Conservation (phyloP, 2,888 invertebrate species). For the Pterostichus madidus region DNA sequence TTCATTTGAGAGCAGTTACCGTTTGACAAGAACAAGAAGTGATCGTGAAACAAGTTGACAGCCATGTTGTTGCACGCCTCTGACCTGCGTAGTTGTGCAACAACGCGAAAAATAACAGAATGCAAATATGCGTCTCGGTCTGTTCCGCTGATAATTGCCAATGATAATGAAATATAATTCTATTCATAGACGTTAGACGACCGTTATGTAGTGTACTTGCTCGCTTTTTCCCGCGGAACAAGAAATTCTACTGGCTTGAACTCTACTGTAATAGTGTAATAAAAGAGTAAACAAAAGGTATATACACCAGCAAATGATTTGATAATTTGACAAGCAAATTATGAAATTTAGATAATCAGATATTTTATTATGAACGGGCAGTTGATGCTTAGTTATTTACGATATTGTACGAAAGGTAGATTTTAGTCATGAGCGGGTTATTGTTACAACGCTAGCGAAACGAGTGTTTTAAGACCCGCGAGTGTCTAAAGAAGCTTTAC, state of each 20-base stretch:
- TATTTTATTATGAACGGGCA: no score
- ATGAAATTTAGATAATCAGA: no score
- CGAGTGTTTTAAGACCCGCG: no score
- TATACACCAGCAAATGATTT: no score
- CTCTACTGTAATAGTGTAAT: background rate
- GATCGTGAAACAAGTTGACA: constrained; percentile 28
- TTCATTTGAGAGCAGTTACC: constrained; percentile 5
- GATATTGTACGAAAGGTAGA: no score
- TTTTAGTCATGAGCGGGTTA: no score
- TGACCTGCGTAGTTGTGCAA: constrained; percentile 33
- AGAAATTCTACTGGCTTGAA: background rate
- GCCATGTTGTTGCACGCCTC: background rate
- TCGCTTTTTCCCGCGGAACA: background rate
- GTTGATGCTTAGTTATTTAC: no score
- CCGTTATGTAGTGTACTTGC: constrained; percentile 33
- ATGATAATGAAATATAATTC: constrained; percentile 70
- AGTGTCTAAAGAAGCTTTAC: no score
- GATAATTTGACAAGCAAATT: no score
- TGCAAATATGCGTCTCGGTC: constrained; percentile 53
- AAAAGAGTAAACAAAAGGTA: no score
- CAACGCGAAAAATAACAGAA: constrained; percentile 37
- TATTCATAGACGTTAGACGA: constrained; percentile 32
- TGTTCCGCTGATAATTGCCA: constrained; percentile 69
- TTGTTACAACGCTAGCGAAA: no score
- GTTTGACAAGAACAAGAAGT: constrained; percentile 44